Conservation (phyloP, 2,888 invertebrate species). For the Magallana nippona region DNA sequence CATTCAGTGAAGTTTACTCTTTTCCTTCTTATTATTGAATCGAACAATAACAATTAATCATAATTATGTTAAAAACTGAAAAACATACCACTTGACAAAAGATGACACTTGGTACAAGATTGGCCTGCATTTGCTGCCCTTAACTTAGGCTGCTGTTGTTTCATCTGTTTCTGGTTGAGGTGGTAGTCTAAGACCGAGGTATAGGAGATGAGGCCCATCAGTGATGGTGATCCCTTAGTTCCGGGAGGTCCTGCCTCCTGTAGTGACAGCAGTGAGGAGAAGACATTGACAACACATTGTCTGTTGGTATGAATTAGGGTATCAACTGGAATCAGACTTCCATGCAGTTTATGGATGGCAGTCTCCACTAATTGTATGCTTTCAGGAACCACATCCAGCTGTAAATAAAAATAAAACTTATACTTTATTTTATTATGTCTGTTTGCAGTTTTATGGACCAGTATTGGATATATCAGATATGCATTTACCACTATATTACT, state of each 20-base stretch:
- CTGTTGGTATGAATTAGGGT: slow-evolving; percentile 50
- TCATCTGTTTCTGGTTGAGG: not conserved
- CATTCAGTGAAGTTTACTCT: too few relatives aligned
- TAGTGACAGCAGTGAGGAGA: too few relatives aligned
- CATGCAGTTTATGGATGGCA: slow-evolving; percentile 57
- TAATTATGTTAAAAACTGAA: too few relatives aligned
- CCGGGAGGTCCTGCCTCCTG: not conserved
- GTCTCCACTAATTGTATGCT: slow-evolving; percentile 57
- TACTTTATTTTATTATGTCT: too few relatives aligned
- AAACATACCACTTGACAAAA: not conserved
- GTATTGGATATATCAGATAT: too few relatives aligned
- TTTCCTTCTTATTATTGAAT: too few relatives aligned
- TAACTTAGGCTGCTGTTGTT: not conserved
- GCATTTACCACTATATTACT: too few relatives aligned
- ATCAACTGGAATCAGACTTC: slow-evolving; percentile 57
- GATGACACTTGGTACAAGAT: not conserved
- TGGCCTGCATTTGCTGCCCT: not conserved
- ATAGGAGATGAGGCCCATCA: slow-evolving; percentile 16
- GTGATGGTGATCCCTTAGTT: not conserved
- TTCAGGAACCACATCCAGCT: slow-evolving; percentile 45
- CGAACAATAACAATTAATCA: too few relatives aligned
- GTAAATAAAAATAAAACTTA: not conserved
- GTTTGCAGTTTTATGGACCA: too few relatives aligned
- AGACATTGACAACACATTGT: slow-evolving; percentile 13
- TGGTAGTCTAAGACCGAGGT: slow-evolving; percentile 12